phyloP scores from a whole-genome alignment of 1,140 invertebrate species.

The Galendromus occidentalis region DNA sequence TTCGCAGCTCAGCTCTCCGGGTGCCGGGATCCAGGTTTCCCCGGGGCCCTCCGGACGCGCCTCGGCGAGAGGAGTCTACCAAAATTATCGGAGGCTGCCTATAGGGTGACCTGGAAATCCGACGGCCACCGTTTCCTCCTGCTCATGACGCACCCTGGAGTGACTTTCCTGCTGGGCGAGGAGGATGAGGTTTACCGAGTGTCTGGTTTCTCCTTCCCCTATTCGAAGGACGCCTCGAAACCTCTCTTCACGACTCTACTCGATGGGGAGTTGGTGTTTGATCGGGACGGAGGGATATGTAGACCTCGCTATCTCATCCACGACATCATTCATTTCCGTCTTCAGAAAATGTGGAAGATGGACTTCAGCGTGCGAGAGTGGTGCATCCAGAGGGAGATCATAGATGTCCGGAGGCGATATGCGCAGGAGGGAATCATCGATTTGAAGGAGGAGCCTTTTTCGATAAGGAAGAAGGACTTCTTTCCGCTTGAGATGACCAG shows the following conservation, averaged over 20 bases:
- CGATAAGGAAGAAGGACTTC: too few species aligned
- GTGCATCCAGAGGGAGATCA: background rate
- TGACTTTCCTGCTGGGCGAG: too few species aligned
- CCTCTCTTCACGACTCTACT: background rate
- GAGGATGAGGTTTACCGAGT: background rate
- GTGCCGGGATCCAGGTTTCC: too few species aligned
- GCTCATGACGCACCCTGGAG: too few species aligned
- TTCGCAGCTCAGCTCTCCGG: too few species aligned
- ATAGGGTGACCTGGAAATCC: too few species aligned
- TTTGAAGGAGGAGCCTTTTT: too few species aligned
- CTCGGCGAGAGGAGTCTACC: too few species aligned
- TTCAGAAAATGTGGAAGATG: constrained; percentile 31
- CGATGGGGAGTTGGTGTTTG: constrained; percentile 67
- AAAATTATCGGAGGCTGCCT: too few species aligned
- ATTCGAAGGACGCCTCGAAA: background rate
- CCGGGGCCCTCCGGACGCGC: too few species aligned
- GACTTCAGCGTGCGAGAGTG: background rate
- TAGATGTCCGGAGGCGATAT: background rate
- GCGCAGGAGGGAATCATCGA: background rate
- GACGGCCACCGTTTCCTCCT: too few species aligned
- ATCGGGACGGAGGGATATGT: constrained; percentile 45
- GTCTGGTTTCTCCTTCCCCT: background rate
- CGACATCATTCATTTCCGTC: constrained; percentile 55
- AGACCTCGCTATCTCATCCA: constrained; percentile 82
- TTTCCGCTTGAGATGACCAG: too few species aligned